These are phyloP conservation scores for Halisarca cf. caerulea DNA, from an alignment of 37 sponge, comb jelly and placozoan species.

Conservation along the genomic window DNA sequence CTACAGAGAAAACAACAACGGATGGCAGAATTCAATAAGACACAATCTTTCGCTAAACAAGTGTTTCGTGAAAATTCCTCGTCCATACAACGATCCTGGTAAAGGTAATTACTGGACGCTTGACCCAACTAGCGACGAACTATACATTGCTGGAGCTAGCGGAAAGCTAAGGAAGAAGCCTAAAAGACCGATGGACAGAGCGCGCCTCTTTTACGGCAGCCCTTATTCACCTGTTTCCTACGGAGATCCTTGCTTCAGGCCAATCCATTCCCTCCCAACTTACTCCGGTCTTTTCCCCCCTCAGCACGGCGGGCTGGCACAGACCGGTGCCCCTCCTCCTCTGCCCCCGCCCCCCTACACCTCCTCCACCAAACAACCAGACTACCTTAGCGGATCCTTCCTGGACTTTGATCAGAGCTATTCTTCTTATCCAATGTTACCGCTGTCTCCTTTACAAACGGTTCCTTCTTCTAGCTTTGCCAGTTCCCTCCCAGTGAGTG, in stretches of 20 bases:
- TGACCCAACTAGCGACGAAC: conserved; percentile 86
- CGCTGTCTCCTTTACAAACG: conserved; percentile 50
- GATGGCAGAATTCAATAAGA: conserved; percentile 98
- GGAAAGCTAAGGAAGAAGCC: conserved; percentile 86
- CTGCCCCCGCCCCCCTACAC: conserved; percentile 11
- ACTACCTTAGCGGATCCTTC: conserved; percentile 14
- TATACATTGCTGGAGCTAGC: conserved; percentile 84
- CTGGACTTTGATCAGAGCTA: conserved; percentile 11
- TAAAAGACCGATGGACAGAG: conserved; percentile 50
- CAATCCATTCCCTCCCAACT: conserved; percentile 42
- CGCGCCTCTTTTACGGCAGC: conserved; percentile 45
- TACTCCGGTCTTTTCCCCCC: background rate
- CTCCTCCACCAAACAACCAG: background rate
- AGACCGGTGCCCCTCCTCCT: background rate
- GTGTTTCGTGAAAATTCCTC: conserved; percentile 94
- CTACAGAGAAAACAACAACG: conserved; percentile 95
- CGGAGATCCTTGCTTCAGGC: conserved; percentile 50
- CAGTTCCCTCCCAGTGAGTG: background rate
- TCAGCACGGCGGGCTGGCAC: conserved; percentile 25
- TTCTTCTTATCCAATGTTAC: conserved; percentile 29
- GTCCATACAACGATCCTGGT: conserved; percentile 94
- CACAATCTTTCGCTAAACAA: conserved; percentile 97
- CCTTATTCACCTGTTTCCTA: background rate
- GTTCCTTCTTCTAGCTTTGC: conserved; percentile 24
- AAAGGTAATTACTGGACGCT: conserved; percentile 98